Evolutionary conservation across 2,113 vertebrate species (phyloP).

Genomic region (Indicator maculatus): DNA sequence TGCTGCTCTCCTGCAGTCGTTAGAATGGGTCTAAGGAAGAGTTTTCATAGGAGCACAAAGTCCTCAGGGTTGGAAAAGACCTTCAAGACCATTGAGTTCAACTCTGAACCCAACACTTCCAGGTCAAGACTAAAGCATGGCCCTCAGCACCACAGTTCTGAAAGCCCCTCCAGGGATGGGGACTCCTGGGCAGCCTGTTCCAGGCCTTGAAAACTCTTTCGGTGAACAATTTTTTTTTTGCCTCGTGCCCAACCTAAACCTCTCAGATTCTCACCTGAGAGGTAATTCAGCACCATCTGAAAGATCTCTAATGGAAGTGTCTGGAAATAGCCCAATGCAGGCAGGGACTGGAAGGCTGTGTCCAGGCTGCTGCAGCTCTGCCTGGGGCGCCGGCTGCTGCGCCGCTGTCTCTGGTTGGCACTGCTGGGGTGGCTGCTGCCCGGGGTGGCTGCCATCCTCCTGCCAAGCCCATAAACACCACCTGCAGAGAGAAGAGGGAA

Average conservation of each 20-base stretch:
- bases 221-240: too few relatives aligned
- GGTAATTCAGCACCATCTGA: constrained; percentile 80
- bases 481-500: constrained; percentile 18
- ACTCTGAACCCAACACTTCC: too few relatives aligned
- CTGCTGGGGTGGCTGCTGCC: constrained; percentile 8
- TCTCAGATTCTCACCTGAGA: constrained; percentile 74
- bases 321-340: constrained; percentile 75
- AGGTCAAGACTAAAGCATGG: too few relatives aligned
- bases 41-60: neutral
- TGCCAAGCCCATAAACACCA: neutral
- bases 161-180: too few relatives aligned
- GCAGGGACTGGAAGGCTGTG: constrained; percentile 47
- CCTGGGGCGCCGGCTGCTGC: constrained; percentile 2
- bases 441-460: constrained; percentile 49
- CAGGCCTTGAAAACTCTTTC: too few relatives aligned
- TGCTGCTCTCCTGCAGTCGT: neutral
- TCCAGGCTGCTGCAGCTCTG: neutral
- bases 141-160: too few relatives aligned
- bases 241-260: too few relatives aligned
- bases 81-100: too few relatives aligned
- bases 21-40: neutral
- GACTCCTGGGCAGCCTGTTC: too few relatives aligned
- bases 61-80: neutral
- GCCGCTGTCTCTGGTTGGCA: constrained; percentile 21
- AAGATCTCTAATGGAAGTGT: constrained; percentile 85